A percentile compares a stretch with the other conserved stretches of the same genome.
Conservation (phyloP, 2,888 invertebrate species). For the Arctia plantaginis region DNA sequence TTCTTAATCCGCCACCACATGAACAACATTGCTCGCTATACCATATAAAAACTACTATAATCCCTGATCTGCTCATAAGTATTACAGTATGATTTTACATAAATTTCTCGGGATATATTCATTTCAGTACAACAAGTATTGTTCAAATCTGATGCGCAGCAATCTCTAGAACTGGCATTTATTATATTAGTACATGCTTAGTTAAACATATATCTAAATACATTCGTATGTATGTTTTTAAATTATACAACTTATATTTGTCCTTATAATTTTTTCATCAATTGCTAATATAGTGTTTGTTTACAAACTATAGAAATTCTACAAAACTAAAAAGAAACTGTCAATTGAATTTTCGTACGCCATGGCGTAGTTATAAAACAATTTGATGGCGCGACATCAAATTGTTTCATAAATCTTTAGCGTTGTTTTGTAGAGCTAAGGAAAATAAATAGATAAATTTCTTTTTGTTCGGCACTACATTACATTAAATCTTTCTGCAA, state of each 20-base stretch:
- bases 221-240: rapidly evolving
- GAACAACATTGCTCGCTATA: no score
- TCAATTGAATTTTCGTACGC: background rate
- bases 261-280: background rate
- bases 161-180: no score
- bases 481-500: background rate
- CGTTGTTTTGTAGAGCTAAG: background rate
- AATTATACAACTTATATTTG: background rate
- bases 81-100: background rate
- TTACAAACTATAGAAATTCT: no score
- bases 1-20: no score
- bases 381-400: background rate
- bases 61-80: background rate
- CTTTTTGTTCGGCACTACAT: background rate
- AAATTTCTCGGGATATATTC: background rate
- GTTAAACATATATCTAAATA: background rate
- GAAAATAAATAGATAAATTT: background rate
- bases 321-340: no score
- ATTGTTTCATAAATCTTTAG: background rate
- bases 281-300: no score
- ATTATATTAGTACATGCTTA: background rate
- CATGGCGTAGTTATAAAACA: background rate
- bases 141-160: background rate
- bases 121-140: background rate
- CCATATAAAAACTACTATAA: no score